phyloP scores from a whole-genome alignment of 2,113 vertebrate species.

The Gnathonemus echidnorhynchus region DNA sequence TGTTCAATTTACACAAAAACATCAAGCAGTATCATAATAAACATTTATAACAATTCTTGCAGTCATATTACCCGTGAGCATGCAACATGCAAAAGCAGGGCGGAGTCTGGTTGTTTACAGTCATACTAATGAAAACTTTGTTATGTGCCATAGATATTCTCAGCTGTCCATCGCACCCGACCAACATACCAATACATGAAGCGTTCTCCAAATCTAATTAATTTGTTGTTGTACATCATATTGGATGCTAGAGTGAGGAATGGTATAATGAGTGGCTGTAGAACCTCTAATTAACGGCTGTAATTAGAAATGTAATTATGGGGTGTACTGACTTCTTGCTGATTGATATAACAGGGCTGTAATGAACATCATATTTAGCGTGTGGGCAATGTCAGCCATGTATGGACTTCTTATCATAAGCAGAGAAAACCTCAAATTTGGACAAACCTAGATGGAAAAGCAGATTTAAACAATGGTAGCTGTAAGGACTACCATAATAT shows the following conservation, averaged over 20 bases:
- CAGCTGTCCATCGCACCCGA: conserved; percentile 15
- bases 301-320: conserved; percentile 65
- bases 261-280: conserved; percentile 55
- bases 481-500: neutral
- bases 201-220: conserved; percentile 50
- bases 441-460: neutral
- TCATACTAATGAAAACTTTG: neutral
- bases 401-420: neutral
- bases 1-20: neutral
- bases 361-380: conserved; percentile 34
- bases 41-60: neutral
- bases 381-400: conserved; percentile 37
- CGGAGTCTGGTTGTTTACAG: neutral
- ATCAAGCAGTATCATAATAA: neutral
- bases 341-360: conserved; percentile 38
- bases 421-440: conserved; percentile 2
- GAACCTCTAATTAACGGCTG: conserved; percentile 58
- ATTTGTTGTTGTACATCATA: conserved; percentile 51
- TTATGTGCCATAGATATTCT: conserved; percentile 9
- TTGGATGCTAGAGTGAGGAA: conserved; percentile 56
- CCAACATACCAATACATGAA: conserved; percentile 26
- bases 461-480: neutral
- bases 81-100: neutral
- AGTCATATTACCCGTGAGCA: neutral
- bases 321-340: conserved; percentile 39